These are phyloP conservation scores for Allacma fusca DNA, from an alignment of 2,888 invertebrate species.

Conservation along the genomic window DNA sequence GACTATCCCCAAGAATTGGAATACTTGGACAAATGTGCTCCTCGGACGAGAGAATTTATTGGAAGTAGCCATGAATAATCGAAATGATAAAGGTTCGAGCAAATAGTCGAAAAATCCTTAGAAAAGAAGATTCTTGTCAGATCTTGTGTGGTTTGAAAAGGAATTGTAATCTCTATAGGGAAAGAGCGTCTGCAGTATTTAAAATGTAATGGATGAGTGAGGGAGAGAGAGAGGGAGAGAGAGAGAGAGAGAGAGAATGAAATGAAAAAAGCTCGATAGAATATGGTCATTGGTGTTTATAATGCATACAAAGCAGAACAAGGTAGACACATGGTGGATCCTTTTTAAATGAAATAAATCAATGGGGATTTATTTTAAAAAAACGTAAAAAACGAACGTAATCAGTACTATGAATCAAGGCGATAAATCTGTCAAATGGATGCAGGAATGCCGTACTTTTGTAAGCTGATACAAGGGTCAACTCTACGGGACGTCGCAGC, in stretches of 20 bases:
- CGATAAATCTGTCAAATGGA: conserved; percentile 63
- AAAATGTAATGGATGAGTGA: conserved; percentile 21
- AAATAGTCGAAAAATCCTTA: conserved; percentile 43
- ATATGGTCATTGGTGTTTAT: conserved; percentile 58
- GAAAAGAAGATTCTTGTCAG: conserved; percentile 42
- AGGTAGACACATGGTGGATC: conserved; percentile 49
- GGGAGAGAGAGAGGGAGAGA: conserved; percentile 29
- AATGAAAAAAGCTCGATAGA: conserved; percentile 44
- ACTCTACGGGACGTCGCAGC: conserved; percentile 62
- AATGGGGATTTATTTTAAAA: conserved; percentile 62
- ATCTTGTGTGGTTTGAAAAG: conserved; percentile 32
- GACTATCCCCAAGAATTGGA: background rate
- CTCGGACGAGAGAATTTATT: conserved; percentile 60
- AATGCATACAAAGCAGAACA: conserved; percentile 36
- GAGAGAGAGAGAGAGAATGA: conserved; percentile 22
- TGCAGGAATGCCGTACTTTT: conserved; percentile 62
- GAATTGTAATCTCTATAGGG: conserved; percentile 30
- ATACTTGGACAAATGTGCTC: conserved; percentile 30
- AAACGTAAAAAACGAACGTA: conserved; percentile 57
- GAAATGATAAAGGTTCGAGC: conserved; percentile 60
- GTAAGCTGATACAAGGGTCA: conserved; percentile 63
- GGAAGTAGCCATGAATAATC: conserved; percentile 62
- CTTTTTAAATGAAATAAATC: conserved; percentile 62
- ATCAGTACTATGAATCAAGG: conserved; percentile 63
- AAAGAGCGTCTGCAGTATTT: conserved; percentile 16